phyloP scores from a whole-genome alignment of 1,140 invertebrate species.

The Tigriopus japonicus region DNA sequence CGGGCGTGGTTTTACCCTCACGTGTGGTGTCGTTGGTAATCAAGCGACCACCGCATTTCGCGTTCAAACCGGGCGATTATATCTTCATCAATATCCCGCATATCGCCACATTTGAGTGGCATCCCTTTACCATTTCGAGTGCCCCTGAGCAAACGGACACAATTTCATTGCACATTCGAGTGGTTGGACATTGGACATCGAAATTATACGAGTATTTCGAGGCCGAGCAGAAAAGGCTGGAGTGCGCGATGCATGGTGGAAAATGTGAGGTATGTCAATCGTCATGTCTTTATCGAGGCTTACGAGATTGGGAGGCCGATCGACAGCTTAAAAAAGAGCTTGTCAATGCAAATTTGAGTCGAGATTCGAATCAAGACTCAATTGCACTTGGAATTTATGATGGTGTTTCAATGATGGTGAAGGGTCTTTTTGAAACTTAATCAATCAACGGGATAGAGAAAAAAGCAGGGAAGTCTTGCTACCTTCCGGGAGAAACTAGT shows the following conservation, averaged over 20 bases:
- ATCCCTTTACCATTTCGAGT: slow-evolving; percentile 90
- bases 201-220: slow-evolving; percentile 72
- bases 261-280: background rate
- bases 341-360: too few relatives aligned
- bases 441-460: too few relatives aligned
- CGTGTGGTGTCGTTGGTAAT: slow-evolving; percentile 40
- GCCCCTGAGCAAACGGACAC: slow-evolving; percentile 78
- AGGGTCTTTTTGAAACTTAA: too few relatives aligned
- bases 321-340: too few relatives aligned
- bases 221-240: slow-evolving; percentile 24
- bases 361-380: too few relatives aligned
- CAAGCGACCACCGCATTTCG: slow-evolving; percentile 58
- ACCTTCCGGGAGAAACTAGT: too few relatives aligned
- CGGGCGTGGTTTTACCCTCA: slow-evolving; percentile 61
- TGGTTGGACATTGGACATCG: slow-evolving; percentile 86
- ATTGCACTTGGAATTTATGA: too few relatives aligned
- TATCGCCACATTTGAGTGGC: slow-evolving; percentile 86
- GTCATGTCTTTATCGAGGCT: too few relatives aligned
- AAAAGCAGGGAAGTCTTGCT: too few relatives aligned
- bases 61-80: slow-evolving; percentile 82
- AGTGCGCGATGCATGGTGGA: slow-evolving; percentile 3
- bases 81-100: slow-evolving; percentile 80
- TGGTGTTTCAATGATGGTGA: too few relatives aligned
- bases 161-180: slow-evolving; percentile 81
- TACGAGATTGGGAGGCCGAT: too few relatives aligned